These are phyloP conservation scores for Arrhamphus sclerolepis DNA, from an alignment of 2,797 vertebrate species.

Conservation along the genomic window DNA sequence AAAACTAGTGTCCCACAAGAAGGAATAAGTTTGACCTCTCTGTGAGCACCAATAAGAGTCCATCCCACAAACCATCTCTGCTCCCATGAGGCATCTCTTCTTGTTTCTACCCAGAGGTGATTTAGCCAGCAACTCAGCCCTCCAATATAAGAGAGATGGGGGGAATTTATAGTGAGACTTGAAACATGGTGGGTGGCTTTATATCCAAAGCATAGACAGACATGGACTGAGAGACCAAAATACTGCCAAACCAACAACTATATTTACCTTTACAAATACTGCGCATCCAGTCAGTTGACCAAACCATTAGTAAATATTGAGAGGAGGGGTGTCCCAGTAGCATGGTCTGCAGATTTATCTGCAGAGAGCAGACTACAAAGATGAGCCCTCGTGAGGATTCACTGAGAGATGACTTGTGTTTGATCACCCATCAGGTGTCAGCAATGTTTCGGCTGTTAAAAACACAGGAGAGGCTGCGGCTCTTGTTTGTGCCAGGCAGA, in stretches of 20 bases:
- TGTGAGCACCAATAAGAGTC: slow-evolving; percentile 57
- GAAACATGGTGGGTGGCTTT: slow-evolving; percentile 59
- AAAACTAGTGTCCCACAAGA: slow-evolving; percentile 48
- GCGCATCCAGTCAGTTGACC: slow-evolving; percentile 65
- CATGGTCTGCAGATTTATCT: slow-evolving; percentile 79
- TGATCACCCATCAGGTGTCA: slow-evolving; percentile 88
- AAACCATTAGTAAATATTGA: slow-evolving; percentile 79
- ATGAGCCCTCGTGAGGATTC: slow-evolving; percentile 78
- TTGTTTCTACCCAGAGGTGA: slow-evolving; percentile 66
- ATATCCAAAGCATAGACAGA: slow-evolving; percentile 53
- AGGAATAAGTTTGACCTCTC: slow-evolving; percentile 68
- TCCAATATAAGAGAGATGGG: slow-evolving; percentile 35
- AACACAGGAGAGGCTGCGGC: slow-evolving; percentile 82
- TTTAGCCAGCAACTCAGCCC: slow-evolving; percentile 64
- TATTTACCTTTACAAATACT: slow-evolving; percentile 60
- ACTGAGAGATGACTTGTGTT: slow-evolving; percentile 76
- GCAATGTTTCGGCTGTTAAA: slow-evolving; percentile 78
- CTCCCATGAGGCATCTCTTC: slow-evolving; percentile 50
- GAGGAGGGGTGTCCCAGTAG: slow-evolving; percentile 73
- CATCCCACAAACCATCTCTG: slow-evolving; percentile 44
- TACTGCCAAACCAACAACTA: slow-evolving; percentile 65
- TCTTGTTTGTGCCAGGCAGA: slow-evolving; percentile 81
- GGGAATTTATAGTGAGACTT: slow-evolving; percentile 39
- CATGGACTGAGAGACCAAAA: slow-evolving; percentile 61
- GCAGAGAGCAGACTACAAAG: slow-evolving; percentile 76